phyloP scores from a whole-genome alignment of 2,113 vertebrate genomes.

The Callipepla californica region DNA sequence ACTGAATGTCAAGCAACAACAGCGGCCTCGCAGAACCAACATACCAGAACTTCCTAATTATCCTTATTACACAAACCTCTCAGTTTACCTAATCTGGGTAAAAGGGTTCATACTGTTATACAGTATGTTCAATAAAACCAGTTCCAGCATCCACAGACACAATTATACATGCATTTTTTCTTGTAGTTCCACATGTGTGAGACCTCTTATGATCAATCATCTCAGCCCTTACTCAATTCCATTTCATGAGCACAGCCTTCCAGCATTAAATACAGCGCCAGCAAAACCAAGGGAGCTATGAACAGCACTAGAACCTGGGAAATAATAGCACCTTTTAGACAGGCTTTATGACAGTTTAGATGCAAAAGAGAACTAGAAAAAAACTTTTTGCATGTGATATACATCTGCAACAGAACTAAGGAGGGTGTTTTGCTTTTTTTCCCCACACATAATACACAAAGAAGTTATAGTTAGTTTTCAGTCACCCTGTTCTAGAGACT shows the following conservation, averaged over 20 bases:
- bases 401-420: neutral
- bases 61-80: neutral
- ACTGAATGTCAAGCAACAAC: neutral
- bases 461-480: neutral
- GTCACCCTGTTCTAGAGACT: neutral
- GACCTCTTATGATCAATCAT: neutral
- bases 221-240: neutral
- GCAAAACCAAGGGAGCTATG: neutral
- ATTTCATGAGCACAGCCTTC: neutral
- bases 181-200: neutral
- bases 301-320: neutral
- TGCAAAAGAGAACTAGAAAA: neutral
- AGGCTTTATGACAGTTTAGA: neutral
- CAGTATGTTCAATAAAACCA: neutral
- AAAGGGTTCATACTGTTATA: neutral
- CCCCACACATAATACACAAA: neutral
- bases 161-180: neutral
- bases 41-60: neutral
- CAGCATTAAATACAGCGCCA: neutral
- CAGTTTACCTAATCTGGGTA: neutral
- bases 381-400: neutral
- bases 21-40: neutral
- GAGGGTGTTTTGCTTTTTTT: neutral
- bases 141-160: neutral
- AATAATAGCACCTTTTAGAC: neutral